These are phyloP conservation scores for Miniopterus natalensis DNA, from an alignment of 2,113 vertebrate genomes.

Conservation along the genomic window DNA sequence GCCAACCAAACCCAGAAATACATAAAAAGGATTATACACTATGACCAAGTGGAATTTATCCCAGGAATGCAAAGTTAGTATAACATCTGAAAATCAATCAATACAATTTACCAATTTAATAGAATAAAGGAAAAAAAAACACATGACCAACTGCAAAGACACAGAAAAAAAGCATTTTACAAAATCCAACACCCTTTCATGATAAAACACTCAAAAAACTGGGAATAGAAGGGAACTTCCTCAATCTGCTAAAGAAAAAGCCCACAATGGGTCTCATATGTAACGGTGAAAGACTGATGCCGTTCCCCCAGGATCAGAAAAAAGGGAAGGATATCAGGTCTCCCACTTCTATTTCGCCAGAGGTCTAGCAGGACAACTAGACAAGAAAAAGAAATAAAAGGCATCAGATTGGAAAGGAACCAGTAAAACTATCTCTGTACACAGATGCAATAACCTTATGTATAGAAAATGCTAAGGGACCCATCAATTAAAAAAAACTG, in stretches of 20 bases:
- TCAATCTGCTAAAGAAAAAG: not conserved
- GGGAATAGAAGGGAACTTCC: not conserved
- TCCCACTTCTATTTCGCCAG: not conserved
- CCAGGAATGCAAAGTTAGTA: not conserved
- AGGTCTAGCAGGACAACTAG: not conserved
- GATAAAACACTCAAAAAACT: not conserved
- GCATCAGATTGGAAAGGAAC: not conserved
- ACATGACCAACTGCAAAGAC: not conserved
- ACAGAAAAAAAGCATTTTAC: not conserved
- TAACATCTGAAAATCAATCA: conserved; percentile 23
- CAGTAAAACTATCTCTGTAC: not conserved
- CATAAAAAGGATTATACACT: not conserved
- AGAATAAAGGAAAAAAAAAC: not conserved
- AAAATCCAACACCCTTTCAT: conserved; percentile 23
- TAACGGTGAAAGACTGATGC: not conserved
- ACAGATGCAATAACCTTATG: not conserved
- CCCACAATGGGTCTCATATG: not conserved
- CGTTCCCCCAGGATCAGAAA: not conserved
- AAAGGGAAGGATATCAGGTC: not conserved
- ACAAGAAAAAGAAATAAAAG: conserved; percentile 6
- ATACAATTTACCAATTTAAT: not conserved
- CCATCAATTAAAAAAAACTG: not conserved
- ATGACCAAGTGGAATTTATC: not conserved
- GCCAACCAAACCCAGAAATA: conserved; percentile 46
- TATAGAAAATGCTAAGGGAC: not conserved